These are phyloP conservation scores for Agrotis segetum DNA, from an alignment of 2,888 invertebrate genomes.

Conservation along the genomic window DNA sequence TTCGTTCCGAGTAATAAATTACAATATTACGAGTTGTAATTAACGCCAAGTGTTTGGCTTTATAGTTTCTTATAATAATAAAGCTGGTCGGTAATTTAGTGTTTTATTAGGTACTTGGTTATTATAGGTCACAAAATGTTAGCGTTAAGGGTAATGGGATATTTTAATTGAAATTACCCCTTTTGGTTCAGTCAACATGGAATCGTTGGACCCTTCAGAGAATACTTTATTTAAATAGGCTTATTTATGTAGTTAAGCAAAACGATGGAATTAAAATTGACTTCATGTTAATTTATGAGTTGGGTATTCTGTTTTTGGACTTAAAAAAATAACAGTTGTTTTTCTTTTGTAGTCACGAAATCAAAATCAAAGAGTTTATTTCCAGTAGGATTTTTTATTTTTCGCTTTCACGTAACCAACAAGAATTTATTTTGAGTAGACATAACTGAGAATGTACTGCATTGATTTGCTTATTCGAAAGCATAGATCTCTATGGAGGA, in stretches of 20 bases:
- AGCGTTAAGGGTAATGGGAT: slow-evolving; percentile 35
- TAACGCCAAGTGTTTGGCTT: slow-evolving; percentile 61
- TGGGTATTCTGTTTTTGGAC: background rate
- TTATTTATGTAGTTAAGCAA: slow-evolving; percentile 28
- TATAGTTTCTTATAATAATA: slow-evolving; percentile 66
- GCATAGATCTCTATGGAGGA: too few species aligned
- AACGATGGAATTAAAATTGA: slow-evolving; percentile 6
- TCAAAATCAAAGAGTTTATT: too few species aligned
- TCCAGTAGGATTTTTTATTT: too few species aligned
- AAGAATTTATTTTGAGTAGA: too few species aligned
- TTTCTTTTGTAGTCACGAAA: background rate
- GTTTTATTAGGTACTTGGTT: slow-evolving; percentile 52
- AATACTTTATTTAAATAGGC: slow-evolving; percentile 32
- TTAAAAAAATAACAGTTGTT: slow-evolving; percentile 13
- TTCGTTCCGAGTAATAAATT: slow-evolving; percentile 60
- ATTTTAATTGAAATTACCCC: slow-evolving; percentile 54
- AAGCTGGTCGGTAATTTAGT: slow-evolving; percentile 57
- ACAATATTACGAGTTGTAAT: slow-evolving; percentile 64
- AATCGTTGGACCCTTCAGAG: slow-evolving; percentile 20
- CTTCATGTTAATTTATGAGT: slow-evolving; percentile 4
- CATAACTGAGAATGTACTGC: too few species aligned
- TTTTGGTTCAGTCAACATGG: slow-evolving; percentile 45
- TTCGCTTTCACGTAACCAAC: too few species aligned
- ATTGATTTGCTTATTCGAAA: too few species aligned
- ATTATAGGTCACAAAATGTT: slow-evolving; percentile 54